Conservation (phyloP, 2,888 invertebrate genomes). For the Taenaris catops region DNA sequence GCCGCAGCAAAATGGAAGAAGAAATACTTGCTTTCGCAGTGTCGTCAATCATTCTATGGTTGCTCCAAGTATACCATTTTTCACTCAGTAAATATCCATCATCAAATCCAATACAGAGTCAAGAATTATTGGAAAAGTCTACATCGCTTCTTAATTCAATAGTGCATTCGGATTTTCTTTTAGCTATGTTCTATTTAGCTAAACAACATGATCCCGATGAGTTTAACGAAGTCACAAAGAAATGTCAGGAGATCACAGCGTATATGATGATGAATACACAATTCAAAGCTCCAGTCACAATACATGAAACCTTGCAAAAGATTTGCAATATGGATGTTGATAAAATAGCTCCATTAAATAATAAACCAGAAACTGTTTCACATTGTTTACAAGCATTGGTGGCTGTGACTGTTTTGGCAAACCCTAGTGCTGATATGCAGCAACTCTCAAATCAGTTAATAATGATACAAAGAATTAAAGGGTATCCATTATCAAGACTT, state of each 20-base stretch:
- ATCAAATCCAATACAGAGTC: constrained; percentile 69
- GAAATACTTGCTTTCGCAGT: constrained; percentile 90
- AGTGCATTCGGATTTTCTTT: constrained; percentile 85
- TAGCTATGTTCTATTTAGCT: constrained; percentile 91
- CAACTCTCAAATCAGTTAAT: constrained; percentile 90
- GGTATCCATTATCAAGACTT: constrained; percentile 87
- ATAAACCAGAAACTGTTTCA: constrained; percentile 82
- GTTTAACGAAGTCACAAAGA: constrained; percentile 83
- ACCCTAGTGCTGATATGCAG: constrained; percentile 91
- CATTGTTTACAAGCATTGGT: constrained; percentile 89
- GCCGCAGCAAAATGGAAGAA: constrained; percentile 92
- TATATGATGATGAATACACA: constrained; percentile 79
- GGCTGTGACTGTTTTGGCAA: constrained; percentile 90
- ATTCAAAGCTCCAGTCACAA: constrained; percentile 74
- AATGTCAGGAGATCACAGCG: constrained; percentile 86
- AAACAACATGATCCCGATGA: constrained; percentile 89
- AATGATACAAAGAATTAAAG: constrained; percentile 91
- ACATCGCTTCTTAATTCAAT: constrained; percentile 84
- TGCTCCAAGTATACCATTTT: constrained; percentile 85
- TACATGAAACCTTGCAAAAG: constrained; percentile 81
- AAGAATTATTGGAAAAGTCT: constrained; percentile 85
- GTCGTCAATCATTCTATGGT: constrained; percentile 90
- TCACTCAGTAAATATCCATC: constrained; percentile 68
- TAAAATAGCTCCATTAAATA: constrained; percentile 76
- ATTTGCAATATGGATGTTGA: constrained; percentile 82